These are phyloP conservation scores for Cecidostiba fungosa DNA, from an alignment of 2,888 invertebrate genomes.

Conservation along the genomic window DNA sequence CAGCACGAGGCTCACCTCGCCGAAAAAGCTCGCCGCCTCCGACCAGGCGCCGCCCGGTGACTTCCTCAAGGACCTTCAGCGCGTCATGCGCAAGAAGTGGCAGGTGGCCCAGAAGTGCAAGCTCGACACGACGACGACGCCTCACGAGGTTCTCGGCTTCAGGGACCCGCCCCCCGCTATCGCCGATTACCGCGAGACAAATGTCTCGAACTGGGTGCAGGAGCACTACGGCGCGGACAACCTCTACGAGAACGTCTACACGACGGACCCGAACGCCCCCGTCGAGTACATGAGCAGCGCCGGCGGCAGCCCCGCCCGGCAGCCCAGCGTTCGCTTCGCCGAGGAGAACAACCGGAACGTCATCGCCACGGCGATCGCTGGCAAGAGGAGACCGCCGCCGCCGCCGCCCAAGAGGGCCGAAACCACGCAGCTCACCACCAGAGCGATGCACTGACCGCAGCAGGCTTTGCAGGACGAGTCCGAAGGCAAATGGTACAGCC, in stretches of 20 bases:
- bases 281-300: conserved; percentile 78
- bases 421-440: conserved; percentile 89
- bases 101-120: conserved; percentile 96
- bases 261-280: conserved; percentile 79
- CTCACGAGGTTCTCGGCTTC: conserved; percentile 95
- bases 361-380: conserved; percentile 76
- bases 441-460: conserved; percentile 80
- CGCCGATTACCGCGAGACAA: conserved; percentile 89
- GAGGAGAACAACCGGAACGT: conserved; percentile 77
- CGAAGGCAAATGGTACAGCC: conserved; percentile 74
- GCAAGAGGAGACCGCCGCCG: conserved; percentile 90
- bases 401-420: conserved; percentile 95
- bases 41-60: conserved; percentile 89
- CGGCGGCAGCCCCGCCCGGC: conserved; percentile 76
- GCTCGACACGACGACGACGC: conserved; percentile 92
- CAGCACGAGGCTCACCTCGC: conserved; percentile 83
- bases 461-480: conserved; percentile 76
- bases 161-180: conserved; percentile 88
- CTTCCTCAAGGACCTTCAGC: conserved; percentile 93
- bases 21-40: conserved; percentile 88
- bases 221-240: conserved; percentile 90
- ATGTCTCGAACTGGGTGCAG: conserved; percentile 94
- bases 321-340: conserved; percentile 72
- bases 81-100: conserved; percentile 96
- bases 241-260: conserved; percentile 89